Evolutionary conservation across 1,140 invertebrate genomes (phyloP).

Genomic region (Steinernema feltiae): DNA sequence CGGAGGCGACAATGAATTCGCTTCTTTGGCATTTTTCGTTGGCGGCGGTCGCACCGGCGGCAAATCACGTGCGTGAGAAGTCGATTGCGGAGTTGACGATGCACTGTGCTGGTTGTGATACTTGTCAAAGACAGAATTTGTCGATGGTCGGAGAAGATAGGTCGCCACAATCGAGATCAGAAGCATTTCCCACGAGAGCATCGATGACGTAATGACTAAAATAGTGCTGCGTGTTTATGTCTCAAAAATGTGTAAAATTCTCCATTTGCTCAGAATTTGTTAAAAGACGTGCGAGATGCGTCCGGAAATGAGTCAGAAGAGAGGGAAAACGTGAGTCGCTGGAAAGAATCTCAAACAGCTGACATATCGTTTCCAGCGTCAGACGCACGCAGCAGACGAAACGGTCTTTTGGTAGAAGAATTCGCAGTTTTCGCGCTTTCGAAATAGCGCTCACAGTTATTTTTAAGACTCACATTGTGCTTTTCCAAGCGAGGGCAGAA

Average conservation of each 20-base stretch:
- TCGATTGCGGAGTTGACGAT: background rate
- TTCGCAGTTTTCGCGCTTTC: too few species aligned
- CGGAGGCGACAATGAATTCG: background rate
- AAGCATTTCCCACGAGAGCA: slow-evolving; percentile 51
- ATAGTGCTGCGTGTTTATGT: background rate
- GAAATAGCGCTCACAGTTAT: too few species aligned
- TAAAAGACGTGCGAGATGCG: too few species aligned
- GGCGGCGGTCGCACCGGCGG: background rate
- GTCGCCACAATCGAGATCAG: slow-evolving; percentile 45
- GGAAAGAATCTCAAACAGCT: background rate
- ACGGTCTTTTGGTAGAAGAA: too few species aligned
- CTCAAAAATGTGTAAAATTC: background rate
- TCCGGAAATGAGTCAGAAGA: slow-evolving; percentile 14
- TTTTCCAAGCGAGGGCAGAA: slow-evolving; percentile 43
- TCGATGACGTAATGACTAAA: slow-evolving; percentile 52
- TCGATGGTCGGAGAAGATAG: slow-evolving; percentile 30
- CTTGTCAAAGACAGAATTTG: slow-evolving; percentile 32
- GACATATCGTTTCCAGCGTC: too few species aligned
- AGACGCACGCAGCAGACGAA: too few species aligned
- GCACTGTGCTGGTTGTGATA: slow-evolving; percentile 16
- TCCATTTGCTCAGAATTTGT: too few species aligned
- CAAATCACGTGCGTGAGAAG: background rate
- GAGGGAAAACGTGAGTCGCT: background rate
- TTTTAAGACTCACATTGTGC: slow-evolving; percentile 52
- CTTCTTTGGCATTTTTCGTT: background rate